phyloP scores from a whole-genome alignment of 2,888 invertebrate species.

The Andrena hattorfiana region DNA sequence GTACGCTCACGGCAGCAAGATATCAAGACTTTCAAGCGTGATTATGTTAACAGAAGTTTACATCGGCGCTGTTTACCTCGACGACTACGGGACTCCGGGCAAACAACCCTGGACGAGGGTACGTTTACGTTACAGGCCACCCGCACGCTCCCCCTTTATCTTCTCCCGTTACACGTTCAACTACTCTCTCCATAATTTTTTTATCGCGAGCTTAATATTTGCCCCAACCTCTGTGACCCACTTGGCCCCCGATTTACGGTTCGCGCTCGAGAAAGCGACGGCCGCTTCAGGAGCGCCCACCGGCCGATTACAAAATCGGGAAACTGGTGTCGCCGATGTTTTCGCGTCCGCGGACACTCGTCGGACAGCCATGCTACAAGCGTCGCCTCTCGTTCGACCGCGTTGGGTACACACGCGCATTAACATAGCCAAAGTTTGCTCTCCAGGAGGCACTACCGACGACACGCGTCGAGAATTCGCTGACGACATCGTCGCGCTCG shows the following conservation, averaged over 20 bases:
- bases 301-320: slow-evolving; percentile 17
- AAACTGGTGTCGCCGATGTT: slow-evolving; percentile 18
- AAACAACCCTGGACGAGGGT: slow-evolving; percentile 38
- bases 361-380: slow-evolving; percentile 19
- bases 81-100: slow-evolving; percentile 11
- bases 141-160: slow-evolving; percentile 23
- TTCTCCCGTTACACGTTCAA: slow-evolving; percentile 46
- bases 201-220: slow-evolving; percentile 24
- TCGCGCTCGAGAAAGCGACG: neutral
- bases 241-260: neutral
- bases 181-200: slow-evolving; percentile 27
- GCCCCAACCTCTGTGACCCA: slow-evolving; percentile 2
- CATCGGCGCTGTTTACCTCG: slow-evolving; percentile 27
- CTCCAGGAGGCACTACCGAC: slow-evolving; percentile 38
- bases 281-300: neutral
- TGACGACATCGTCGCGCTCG: slow-evolving; percentile 42
- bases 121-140: slow-evolving; percentile 27
- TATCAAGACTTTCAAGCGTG: slow-evolving; percentile 14
- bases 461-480: slow-evolving; percentile 48
- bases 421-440: slow-evolving; percentile 60
- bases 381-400: slow-evolving; percentile 29
- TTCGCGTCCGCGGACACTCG: slow-evolving; percentile 35
- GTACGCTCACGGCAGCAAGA: slow-evolving; percentile 22
- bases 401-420: slow-evolving; percentile 43
- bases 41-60: slow-evolving; percentile 26